These are phyloP conservation scores for Carassius carassius DNA, from an alignment of 2,113 vertebrate genomes.

Conservation along the genomic window DNA sequence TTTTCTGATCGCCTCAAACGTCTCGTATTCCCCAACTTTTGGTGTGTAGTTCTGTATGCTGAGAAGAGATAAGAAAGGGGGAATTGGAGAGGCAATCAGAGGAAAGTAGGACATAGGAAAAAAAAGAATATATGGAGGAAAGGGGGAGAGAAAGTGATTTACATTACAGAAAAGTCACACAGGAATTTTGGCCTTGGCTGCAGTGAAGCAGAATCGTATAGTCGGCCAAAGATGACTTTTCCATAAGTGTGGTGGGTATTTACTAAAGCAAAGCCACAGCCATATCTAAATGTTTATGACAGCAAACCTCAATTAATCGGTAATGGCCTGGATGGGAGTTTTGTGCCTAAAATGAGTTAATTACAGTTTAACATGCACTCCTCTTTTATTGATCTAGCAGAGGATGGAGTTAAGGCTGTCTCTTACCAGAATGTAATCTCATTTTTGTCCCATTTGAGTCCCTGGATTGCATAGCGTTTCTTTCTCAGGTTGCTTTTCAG, in stretches of 20 bases:
- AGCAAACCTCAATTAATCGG: slow-evolving; percentile 22
- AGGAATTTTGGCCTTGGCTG: slow-evolving; percentile 40
- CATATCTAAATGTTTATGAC: slow-evolving; percentile 27
- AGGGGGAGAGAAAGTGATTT: slow-evolving; percentile 40
- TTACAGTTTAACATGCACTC: background rate
- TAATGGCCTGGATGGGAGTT: background rate
- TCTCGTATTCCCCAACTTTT: slow-evolving; percentile 85
- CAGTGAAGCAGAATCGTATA: slow-evolving; percentile 24
- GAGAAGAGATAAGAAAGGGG: slow-evolving; percentile 27
- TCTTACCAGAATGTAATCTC: slow-evolving; percentile 89
- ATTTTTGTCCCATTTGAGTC: slow-evolving; percentile 85
- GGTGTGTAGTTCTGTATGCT: slow-evolving; percentile 63
- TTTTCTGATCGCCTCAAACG: slow-evolving; percentile 83
- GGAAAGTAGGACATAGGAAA: slow-evolving; percentile 42
- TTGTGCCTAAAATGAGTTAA: background rate
- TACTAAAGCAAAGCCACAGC: slow-evolving; percentile 17
- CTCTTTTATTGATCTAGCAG: slow-evolving; percentile 3
- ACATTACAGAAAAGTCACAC: slow-evolving; percentile 49
- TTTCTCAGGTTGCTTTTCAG: slow-evolving; percentile 88
- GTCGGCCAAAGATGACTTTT: slow-evolving; percentile 46
- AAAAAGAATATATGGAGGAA: slow-evolving; percentile 23
- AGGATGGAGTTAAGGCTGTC: background rate
- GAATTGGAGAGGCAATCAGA: slow-evolving; percentile 21
- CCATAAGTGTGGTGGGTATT: slow-evolving; percentile 30
- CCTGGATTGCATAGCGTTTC: slow-evolving; percentile 87